Conservation (phyloP, 2,113 vertebrate species). For the Phrynosoma blainvillii region DNA sequence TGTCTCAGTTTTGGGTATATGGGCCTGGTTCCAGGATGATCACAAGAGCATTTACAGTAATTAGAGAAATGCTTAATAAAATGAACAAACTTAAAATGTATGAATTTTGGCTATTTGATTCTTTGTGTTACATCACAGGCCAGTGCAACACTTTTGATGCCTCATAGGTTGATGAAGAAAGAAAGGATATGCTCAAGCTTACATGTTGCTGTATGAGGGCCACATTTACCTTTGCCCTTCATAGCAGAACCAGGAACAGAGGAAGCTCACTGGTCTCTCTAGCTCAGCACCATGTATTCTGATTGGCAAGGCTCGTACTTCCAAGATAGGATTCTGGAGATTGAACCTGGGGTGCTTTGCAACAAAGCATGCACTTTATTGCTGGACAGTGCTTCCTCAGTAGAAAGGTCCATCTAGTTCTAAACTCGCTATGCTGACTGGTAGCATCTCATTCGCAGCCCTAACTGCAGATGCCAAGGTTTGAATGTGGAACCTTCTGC, state of each 20-base stretch:
- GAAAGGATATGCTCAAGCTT: not conserved
- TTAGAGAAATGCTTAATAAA: not conserved
- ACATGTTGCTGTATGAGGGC: not conserved
- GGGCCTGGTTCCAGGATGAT: slow-evolving; percentile 27
- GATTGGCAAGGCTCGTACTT: not conserved
- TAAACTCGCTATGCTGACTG: not conserved
- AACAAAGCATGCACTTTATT: no score
- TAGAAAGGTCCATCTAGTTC: not conserved
- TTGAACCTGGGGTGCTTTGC: not conserved
- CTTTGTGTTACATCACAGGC: not conserved
- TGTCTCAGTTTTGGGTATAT: slow-evolving; percentile 55
- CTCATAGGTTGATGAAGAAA: not conserved
- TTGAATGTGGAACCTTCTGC: not conserved
- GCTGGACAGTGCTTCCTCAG: not conserved
- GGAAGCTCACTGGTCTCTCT: not conserved
- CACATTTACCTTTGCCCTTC: not conserved
- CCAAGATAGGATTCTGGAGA: not conserved
- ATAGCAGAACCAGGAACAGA: not conserved
- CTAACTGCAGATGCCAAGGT: not conserved
- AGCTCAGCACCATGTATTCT: not conserved
- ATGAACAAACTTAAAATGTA: not conserved
- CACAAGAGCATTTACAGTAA: not conserved
- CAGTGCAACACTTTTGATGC: not conserved
- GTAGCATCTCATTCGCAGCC: not conserved
- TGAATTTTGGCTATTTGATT: not conserved